These are phyloP conservation scores for Agrilus cyanescens DNA, from an alignment of 2,888 invertebrate species.

Conservation along the genomic window DNA sequence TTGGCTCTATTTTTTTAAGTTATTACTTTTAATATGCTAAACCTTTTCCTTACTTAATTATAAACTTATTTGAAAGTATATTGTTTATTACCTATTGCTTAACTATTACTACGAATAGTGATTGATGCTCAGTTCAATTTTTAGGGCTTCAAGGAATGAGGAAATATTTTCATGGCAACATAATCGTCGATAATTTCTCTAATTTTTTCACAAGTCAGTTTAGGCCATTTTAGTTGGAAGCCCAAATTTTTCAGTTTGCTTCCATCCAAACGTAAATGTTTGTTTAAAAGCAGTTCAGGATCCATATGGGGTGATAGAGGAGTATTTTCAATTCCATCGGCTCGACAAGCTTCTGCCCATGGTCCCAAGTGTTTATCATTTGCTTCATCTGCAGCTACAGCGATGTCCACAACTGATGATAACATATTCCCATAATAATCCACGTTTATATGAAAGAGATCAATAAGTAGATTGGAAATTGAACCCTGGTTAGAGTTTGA, in stretches of 20 bases:
- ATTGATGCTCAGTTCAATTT: slow-evolving; percentile 5
- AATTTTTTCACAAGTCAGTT: slow-evolving; percentile 38
- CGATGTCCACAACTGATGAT: slow-evolving; percentile 72
- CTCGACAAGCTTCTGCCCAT: slow-evolving; percentile 79
- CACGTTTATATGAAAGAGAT: slow-evolving; percentile 74
- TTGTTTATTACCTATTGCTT: background rate
- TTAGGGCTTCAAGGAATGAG: slow-evolving; percentile 46
- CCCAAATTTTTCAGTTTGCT: slow-evolving; percentile 48
- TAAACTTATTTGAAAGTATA: background rate
- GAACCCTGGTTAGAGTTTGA: slow-evolving; percentile 76
- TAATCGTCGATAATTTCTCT: slow-evolving; percentile 67
- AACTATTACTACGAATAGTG: background rate
- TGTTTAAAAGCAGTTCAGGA: slow-evolving; percentile 68
- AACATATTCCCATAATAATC: slow-evolving; percentile 78
- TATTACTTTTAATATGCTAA: background rate
- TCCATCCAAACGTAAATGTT: slow-evolving; percentile 66
- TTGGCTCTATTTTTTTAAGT: background rate
- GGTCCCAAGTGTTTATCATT: slow-evolving; percentile 89
- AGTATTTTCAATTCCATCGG: slow-evolving; percentile 64
- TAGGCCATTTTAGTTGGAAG: slow-evolving; percentile 49
- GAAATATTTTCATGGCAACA: slow-evolving; percentile 71
- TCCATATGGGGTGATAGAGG: slow-evolving; percentile 83
- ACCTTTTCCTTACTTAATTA: background rate
- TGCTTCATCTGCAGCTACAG: slow-evolving; percentile 73
- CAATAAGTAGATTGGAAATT: slow-evolving; percentile 65